A percentile compares a stretch with the other conserved stretches of the same genome.
Evolutionary conservation across 2,797 vertebrate genomes (phyloP).

Genomic region (Crax fasciolata): DNA sequence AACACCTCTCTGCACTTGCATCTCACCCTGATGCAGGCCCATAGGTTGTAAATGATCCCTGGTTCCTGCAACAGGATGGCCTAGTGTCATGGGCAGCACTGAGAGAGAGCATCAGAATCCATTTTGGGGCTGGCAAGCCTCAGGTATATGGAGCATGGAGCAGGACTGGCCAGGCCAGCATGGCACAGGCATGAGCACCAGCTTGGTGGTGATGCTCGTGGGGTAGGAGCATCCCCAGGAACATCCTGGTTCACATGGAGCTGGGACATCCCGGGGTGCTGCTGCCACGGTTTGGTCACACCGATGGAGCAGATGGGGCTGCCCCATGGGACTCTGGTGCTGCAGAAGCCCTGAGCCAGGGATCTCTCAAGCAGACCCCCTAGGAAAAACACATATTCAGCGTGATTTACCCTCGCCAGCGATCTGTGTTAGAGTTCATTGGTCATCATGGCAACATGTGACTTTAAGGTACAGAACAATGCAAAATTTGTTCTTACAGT

Average conservation of each 20-base stretch:
- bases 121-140: neutral
- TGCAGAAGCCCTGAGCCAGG: neutral
- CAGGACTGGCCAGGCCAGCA: neutral
- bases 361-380: neutral
- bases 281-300: fast-evolving
- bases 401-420: neutral
- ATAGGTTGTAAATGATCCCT: neutral
- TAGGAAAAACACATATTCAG: neutral
- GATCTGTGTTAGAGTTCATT: constrained; percentile 2
- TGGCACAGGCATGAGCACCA: neutral
- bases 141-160: fast-evolving
- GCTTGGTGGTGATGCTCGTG: fast-evolving
- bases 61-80: neutral
- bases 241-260: fast-evolving
- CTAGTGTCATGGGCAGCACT: fast-evolving
- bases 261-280: fast-evolving
- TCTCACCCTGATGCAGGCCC: neutral
- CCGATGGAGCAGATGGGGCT: neutral
- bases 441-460: neutral
- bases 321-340: neutral
- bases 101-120: neutral
- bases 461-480: constrained; percentile 49
- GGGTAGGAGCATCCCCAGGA: neutral
- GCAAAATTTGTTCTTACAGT: constrained; percentile 47
- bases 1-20: neutral